Evolutionary conservation across 2,797 vertebrate genomes (phyloP), one percentile per base, ranked within the genome.

Genomic region (Orientallactaga sibirica): DNA sequence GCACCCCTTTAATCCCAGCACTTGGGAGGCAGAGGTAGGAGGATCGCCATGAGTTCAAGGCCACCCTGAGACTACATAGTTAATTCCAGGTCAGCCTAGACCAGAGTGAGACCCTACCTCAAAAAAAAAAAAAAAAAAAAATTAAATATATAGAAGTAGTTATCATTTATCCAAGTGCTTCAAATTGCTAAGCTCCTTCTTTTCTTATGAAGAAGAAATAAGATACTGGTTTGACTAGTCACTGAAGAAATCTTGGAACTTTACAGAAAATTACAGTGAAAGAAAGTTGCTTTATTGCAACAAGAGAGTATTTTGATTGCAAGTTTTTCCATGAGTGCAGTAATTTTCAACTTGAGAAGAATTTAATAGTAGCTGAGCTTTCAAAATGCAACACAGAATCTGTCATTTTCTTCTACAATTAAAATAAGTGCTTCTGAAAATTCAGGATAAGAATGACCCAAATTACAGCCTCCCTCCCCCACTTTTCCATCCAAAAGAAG

Each of bases 341-440:
- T 95, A 97, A 96, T 96, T 97, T 97, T 81, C 79, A 97, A 90
- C 95, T 97, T 97, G 92, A 97, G 95, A 96, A 97, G 94, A 97
- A 98, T 91, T 96, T 97, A 94, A 96, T 97, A 96, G 91, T 97
- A 97, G 96, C 92, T 71, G 88, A 98, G 93, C 90, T 97, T 95
- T 97, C 96, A 97, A 96, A 97, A 97, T 96, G 96, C 6, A 91
- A 86, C 1, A 94, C 81, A 97, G 90, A 97, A 94, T 94, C 58
- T 97, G 73, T 84, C 90, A 88, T 97, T 98, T 97, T 97, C 88
- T 85, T 96, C 96, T 89, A 88, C 94, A 97, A n/a, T 92, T 96
- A 96, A 93, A 96, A 95, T 94, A 97, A 97, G 75, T 93, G 94
- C 86, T 97, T 96, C 95, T 96, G 95, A 96, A 96, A 33, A 96